Conservation (phyloP, 2,797 vertebrate genomes). For the Pipistrellus pygmaeus region DNA sequence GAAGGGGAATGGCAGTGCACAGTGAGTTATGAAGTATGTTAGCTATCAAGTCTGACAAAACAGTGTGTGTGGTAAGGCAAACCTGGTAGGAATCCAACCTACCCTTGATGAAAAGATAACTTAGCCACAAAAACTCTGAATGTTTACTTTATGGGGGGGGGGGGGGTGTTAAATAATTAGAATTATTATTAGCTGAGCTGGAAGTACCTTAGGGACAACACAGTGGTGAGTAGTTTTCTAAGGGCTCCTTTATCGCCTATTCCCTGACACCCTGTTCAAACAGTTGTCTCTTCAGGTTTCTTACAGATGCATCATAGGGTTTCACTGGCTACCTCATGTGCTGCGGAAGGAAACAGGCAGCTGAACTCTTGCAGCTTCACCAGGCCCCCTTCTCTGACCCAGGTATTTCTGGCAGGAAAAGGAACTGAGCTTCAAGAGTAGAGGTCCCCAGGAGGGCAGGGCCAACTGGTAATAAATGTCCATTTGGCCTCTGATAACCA, state of each 20-base stretch:
- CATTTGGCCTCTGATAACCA: constrained; percentile 37
- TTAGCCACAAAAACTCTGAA: neutral
- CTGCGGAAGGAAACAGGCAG: neutral
- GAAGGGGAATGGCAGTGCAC: neutral
- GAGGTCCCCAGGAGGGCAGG: neutral
- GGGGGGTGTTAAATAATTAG: neutral
- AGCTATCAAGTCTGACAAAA: constrained; percentile 24
- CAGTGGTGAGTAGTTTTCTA: constrained; percentile 8
- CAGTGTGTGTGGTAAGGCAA: neutral
- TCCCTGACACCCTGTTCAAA: neutral
- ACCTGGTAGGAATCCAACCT: neutral
- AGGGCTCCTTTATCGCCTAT: neutral
- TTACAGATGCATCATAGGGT: neutral
- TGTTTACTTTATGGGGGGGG: neutral
- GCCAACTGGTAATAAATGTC: neutral
- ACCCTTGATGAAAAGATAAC: neutral
- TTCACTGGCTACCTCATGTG: neutral
- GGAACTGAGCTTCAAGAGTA: constrained; percentile 27
- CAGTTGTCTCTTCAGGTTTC: neutral
- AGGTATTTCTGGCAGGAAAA: constrained; percentile 55
- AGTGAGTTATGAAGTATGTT: neutral
- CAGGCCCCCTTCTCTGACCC: constrained; percentile 14
- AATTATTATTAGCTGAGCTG: neutral
- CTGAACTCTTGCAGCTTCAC: neutral
- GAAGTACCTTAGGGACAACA: neutral